Percentiles rank a stretch among this genome's conserved stretches.
These are phyloP conservation scores for Thalpophila matura DNA, from an alignment of 2,888 invertebrate genomes.

Conservation along the genomic window DNA sequence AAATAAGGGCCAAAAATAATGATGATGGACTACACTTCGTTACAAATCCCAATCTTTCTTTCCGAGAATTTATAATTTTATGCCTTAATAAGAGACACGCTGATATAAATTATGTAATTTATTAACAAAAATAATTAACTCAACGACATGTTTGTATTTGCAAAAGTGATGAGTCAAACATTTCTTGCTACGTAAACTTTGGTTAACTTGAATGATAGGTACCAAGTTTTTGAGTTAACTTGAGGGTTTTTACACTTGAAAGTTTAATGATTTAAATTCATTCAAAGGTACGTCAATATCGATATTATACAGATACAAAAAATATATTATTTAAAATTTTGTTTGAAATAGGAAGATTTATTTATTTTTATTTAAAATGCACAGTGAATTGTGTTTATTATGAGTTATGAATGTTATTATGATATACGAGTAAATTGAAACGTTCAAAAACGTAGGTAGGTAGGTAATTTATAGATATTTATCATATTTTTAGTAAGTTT, in stretches of 20 bases:
- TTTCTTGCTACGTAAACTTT: slow-evolving; percentile 30
- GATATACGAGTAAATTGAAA: no score
- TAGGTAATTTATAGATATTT: no score
- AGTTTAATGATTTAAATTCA: slow-evolving; percentile 36
- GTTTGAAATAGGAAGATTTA: slow-evolving; percentile 1
- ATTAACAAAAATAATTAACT: slow-evolving; percentile 31
- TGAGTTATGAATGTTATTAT: no score
- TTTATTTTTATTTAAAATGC: slow-evolving; percentile 38
- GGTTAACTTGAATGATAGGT: slow-evolving; percentile 27
- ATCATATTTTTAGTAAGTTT: no score
- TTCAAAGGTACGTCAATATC: slow-evolving; percentile 20
- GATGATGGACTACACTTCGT: no score
- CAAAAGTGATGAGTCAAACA: slow-evolving; percentile 34
- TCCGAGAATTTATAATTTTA: slow-evolving; percentile 37
- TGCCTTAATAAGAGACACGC: slow-evolving; percentile 1
- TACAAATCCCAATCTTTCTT: slow-evolving; percentile 19
- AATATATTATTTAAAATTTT: neutral
- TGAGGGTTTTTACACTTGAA: slow-evolving; percentile 28
- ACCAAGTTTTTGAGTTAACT: neutral
- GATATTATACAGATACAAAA: neutral
- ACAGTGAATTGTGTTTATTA: no score
- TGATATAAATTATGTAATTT: neutral
- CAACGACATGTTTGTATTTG: slow-evolving; percentile 22
- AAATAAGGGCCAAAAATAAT: no score
- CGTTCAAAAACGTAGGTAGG: no score